Evolutionary conservation across 2,797 vertebrate genomes (phyloP).

Genomic region (Smutsia gigantea): DNA sequence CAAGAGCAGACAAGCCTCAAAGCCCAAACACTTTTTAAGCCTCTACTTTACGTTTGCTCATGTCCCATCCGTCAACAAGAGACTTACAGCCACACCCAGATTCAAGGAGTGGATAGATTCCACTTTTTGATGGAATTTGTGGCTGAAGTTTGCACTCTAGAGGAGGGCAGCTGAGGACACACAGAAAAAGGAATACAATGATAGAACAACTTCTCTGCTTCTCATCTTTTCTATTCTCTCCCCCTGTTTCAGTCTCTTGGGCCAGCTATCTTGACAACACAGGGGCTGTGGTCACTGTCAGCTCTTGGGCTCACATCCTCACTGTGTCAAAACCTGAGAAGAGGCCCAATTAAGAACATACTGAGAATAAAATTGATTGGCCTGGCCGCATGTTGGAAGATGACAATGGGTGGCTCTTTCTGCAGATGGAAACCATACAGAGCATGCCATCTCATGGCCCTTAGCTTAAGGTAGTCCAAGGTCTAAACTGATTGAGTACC

Average conservation of each 20-base stretch:
- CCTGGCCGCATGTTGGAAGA: background rate
- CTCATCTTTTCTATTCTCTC: background rate
- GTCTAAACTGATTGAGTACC: background rate
- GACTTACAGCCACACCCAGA: background rate
- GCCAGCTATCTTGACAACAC: background rate
- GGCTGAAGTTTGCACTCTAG: background rate
- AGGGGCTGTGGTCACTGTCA: background rate
- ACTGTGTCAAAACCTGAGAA: background rate
- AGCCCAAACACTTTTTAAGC: background rate
- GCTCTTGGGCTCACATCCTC: background rate
- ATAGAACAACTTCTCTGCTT: background rate
- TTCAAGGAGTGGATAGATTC: background rate
- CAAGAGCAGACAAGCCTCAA: background rate
- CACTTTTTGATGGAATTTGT: background rate
- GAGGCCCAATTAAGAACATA: background rate
- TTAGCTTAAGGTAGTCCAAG: background rate
- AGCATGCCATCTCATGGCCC: background rate
- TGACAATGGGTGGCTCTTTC: background rate
- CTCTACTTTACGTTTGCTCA: background rate
- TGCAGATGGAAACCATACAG: background rate
- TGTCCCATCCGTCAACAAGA: background rate
- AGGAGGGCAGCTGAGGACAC: background rate
- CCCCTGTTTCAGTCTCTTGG: background rate
- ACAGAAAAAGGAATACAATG: background rate
- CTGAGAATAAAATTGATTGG: background rate